Evolutionary conservation across 1,140 invertebrate genomes (phyloP), one percentile per base, ranked within the genome.

Genomic region (Agrilus planipennis): DNA sequence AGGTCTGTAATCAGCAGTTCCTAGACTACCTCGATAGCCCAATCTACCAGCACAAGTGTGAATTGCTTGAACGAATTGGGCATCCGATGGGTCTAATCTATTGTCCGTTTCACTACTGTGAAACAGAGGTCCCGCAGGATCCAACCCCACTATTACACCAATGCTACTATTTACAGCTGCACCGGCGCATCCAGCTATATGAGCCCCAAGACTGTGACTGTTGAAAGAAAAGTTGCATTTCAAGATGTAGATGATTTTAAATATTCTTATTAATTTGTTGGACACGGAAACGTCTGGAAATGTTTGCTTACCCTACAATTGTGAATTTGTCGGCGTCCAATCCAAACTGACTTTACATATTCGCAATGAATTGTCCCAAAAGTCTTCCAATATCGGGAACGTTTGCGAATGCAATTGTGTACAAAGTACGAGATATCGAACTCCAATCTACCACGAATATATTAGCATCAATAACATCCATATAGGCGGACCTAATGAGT

Each of bases 1-100:
- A 10, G 77, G 75, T 55, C 75, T 81, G 52, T 81, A 84, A 59
- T 85, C 81, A 25, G 72, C 75, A 51, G 80, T 71, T 2, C 78
- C 78, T 34, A 79, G 53, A 0, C 72, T 68, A 2, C 67, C 68
- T 20, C 58, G 57, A 47, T 77, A 76, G 2, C 74, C 77, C 20
- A 80, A 63, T 41, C 70, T 62, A 63, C 32, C 34, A 11, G 12
- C 14, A 10, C 20, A 32, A 10, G 41, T 43, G 19, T 81, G 79
- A 25, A 81, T 68, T 1, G 76, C 65, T 45, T 79, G 73, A 0
- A 80, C 76, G 47, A 73, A 76, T 2, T 53, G 35, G 0, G 71
- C 77, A 48, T 81, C 77, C 23, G 54, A 60, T 49, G 67, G 67
- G 50, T 81, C 76, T 10, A 82, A 55, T 37, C 76, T 61, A 27